phyloP scores from a whole-genome alignment of 2,113 vertebrate genomes.

The Leucosticte australis region DNA sequence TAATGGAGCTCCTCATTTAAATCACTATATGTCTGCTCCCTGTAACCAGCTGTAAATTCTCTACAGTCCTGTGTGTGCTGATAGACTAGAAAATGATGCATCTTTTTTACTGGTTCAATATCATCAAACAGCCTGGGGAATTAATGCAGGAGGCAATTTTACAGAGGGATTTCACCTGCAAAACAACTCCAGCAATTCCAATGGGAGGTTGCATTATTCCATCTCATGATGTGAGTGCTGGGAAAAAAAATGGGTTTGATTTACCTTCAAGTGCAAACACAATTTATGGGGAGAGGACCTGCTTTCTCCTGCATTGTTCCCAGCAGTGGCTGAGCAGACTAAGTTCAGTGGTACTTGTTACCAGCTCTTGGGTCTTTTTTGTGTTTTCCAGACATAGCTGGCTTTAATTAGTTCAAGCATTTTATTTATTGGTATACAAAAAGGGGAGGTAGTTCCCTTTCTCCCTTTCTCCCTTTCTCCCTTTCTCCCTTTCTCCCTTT shows the following conservation, averaged over 20 bases:
- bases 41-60: conserved; percentile 6
- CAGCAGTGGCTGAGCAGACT: not conserved
- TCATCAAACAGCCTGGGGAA: not conserved
- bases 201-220: not conserved
- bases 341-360: not conserved
- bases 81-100: not conserved
- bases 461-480: not conserved
- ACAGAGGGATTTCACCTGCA: not conserved
- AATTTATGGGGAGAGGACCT: not conserved
- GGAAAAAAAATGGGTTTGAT: not conserved
- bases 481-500: not conserved
- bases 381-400: not conserved
- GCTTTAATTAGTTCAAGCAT: not conserved
- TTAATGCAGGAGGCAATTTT: not conserved
- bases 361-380: not conserved
- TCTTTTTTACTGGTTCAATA: not conserved
- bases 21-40: not conserved
- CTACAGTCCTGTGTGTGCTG: not conserved
- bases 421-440: not conserved
- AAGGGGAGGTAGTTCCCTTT: not conserved
- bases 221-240: not conserved
- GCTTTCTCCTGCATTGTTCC: not conserved
- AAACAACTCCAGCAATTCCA: not conserved
- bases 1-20: not conserved
- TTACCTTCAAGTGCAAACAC: not conserved